Evolutionary conservation across 2,888 invertebrate genomes (phyloP), one percentile per base, ranked within the genome.

Genomic region (Drosophila austrosaltans): DNA sequence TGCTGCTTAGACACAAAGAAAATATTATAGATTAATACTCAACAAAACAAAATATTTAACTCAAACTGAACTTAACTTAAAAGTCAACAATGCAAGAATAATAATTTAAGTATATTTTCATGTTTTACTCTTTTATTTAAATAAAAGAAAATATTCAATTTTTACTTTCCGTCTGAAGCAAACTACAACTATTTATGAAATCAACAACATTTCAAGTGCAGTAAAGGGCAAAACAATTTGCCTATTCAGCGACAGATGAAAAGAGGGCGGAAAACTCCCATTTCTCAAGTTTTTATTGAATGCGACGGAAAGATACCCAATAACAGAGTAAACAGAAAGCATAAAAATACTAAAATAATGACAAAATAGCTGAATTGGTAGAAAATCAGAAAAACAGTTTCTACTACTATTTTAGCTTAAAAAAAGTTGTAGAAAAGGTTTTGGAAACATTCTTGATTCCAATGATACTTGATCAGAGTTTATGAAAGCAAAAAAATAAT

Each of bases 181-280:
- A 25, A 12, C 22, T 48, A 48, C 48, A 48, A 48, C 48, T 48
- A 57, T 39, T 39, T 57, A 39, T 57, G 57, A 57, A 57, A 39
- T 57, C 22, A 39, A 57, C 20, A 28, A 36, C 20, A 61, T 28
- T 57, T 69, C 20, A 66, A 44, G 40, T 12, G 32, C 25, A 20
- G 28, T 7, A 42, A 59, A 65, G 32, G 57, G 16, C 8, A 3
- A 3, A 53, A 12, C 60, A 56, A 67, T 56, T 69, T 68, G 44
- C 57, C 42, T 62, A 69, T 57, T 68, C 69, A 69, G 57, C 25
- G 30, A 25, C 66, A 70, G 60, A 53, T 48, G 44, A 48, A 56
- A 53, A 65, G 32, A 16, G 25, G 48, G 16, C 16, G 16, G 16
- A 53, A 61, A 32, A 12, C 44, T 5, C 1, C 1, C 36, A 36